phyloP scores from a whole-genome alignment of 1,140 invertebrate species.

The Zophobas morio region DNA sequence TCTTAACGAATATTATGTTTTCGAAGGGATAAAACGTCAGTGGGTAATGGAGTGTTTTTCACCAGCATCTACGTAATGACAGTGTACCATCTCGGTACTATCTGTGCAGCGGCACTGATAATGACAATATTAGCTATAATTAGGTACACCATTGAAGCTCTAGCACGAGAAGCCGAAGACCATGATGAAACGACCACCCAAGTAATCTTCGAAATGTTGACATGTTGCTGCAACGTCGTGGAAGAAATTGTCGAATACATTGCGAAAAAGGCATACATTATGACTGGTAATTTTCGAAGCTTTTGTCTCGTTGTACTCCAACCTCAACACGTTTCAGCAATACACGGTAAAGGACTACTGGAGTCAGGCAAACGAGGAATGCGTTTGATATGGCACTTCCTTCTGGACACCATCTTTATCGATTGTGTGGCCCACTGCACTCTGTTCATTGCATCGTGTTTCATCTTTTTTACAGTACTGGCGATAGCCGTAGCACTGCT shows the following conservation, averaged over 20 bases:
- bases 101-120: background rate
- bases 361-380: background rate
- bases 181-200: too few relatives aligned
- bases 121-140: constrained; percentile 10
- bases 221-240: background rate
- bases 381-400: background rate
- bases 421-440: background rate
- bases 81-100: background rate
- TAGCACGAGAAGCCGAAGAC: background rate
- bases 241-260: background rate
- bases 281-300: background rate
- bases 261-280: constrained; percentile 8
- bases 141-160: background rate
- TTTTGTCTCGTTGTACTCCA: background rate
- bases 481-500: too few relatives aligned
- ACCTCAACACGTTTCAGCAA: background rate
- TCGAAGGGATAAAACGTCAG: background rate
- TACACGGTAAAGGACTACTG: background rate
- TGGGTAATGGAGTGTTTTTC: background rate
- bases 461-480: too few relatives aligned
- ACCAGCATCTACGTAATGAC: background rate
- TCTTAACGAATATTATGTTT: background rate
- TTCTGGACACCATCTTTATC: background rate
- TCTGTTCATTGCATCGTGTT: too few relatives aligned
- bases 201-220: too few relatives aligned